phyloP scores from a whole-genome alignment of 2,797 vertebrate genomes.

The Aselliscus stoliczkanus region DNA sequence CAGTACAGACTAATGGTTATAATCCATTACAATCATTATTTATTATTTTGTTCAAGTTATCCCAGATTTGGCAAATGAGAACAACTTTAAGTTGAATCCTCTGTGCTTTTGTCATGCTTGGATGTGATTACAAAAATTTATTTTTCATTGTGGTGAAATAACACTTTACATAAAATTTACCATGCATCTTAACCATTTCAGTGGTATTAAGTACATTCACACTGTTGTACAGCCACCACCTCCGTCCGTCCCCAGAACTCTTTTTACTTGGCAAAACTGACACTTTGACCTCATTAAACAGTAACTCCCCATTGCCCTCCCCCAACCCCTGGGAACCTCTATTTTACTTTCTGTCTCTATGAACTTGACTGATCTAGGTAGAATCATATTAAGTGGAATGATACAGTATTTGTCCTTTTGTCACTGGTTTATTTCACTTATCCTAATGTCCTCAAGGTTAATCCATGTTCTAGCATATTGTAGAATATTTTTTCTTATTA shows the following conservation, averaged over 20 bases:
- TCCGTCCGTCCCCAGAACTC: background rate
- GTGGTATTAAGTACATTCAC: background rate
- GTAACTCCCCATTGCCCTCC: fast-evolving
- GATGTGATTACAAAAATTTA: background rate
- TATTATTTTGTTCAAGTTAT: background rate
- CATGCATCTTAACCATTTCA: background rate
- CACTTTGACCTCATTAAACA: background rate
- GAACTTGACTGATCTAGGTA: background rate
- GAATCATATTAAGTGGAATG: background rate
- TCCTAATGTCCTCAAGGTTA: background rate
- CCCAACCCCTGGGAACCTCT: background rate
- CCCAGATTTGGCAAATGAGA: background rate
- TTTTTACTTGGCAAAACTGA: background rate
- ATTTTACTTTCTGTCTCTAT: background rate
- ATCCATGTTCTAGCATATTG: no score
- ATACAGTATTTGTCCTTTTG: background rate
- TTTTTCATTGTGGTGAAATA: background rate
- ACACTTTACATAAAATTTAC: background rate
- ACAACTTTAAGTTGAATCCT: background rate
- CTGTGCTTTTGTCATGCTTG: background rate
- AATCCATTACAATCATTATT: background rate
- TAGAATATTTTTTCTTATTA: background rate
- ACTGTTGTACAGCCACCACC: background rate
- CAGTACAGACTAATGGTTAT: background rate
- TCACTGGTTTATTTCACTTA: background rate